Base-by-base conservation (phyloP, 30 jellyfish, hydroid and myxozoan species). In the Chrysaora quinquecirrha region DNA sequence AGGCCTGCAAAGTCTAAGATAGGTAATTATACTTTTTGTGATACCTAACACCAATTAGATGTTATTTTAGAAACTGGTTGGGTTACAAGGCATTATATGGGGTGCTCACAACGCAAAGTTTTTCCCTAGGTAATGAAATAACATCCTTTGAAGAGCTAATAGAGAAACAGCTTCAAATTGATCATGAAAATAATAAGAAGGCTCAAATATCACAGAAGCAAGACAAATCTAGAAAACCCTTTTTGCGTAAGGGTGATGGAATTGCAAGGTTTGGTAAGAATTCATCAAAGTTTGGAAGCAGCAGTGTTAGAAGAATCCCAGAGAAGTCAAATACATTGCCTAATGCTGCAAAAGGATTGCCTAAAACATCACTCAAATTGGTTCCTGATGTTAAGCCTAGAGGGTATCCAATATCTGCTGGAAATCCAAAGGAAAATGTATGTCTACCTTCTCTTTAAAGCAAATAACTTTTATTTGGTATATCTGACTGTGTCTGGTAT, bases 211-310 rank as follows among this genome's bases (percentile, higher is more conserved):
- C 38, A 27, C 29, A 24, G 1, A 34, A 31, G 12, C 7, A 12
- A 20, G 27, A 12, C 12, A 34, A 11, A 28, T 0, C 69, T 47
- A 69, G 30, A 48, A 71, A 73, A 43, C 43, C 64, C 14, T 82
- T 82, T 56, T 71, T 82, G 23, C 73, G 72, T 23, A 82, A 82
- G 28, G 86, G 93, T 22, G 73, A 71, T 22, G 93, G 93, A 24
- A 70, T 64, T 30, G 86, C 85, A 49, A 56, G 93, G 28, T 82
- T 70, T 32, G 28, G 6, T 14, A n/a, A n/a, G n/a, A n/a, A n/a
- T n/a, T n/a, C n/a, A n/a, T n/a, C n/a, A n/a, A n/a, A n/a, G n/a
- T n/a, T n/a, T n/a, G 64, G 56, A 16, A 19, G 31, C 21, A 29
- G 30, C 0, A 33, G 25, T 21, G 46, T 29, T 7, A 30, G 50